Conservation (phyloP, 2,113 vertebrate genomes). For the Ochotona princeps region DNA sequence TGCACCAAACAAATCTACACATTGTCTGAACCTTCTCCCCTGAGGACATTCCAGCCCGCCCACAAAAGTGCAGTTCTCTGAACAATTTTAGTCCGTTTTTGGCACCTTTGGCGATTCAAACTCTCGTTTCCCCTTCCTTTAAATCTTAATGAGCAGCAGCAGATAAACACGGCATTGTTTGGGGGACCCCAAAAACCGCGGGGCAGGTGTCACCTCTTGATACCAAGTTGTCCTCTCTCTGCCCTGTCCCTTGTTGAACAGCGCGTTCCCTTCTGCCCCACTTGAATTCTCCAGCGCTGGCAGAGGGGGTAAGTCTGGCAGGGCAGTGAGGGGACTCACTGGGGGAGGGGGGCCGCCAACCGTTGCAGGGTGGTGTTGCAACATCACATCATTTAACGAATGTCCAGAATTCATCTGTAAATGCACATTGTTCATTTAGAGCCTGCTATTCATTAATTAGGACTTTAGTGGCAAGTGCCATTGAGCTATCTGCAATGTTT, state of each 20-base stretch:
- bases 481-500: slow-evolving; percentile 96
- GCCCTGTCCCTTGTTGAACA: not conserved
- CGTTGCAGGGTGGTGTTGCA: slow-evolving; percentile 87
- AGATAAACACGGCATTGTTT: slow-evolving; percentile 63
- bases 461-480: slow-evolving; percentile 95
- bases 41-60: slow-evolving; percentile 22
- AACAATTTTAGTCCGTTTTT: slow-evolving; percentile 45
- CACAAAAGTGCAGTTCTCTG: slow-evolving; percentile 41
- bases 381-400: slow-evolving; percentile 91
- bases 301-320: slow-evolving; percentile 73
- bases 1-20: slow-evolving; percentile 63
- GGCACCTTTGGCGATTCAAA: slow-evolving; percentile 64
- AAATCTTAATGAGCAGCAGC: slow-evolving; percentile 62
- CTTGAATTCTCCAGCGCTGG: slow-evolving; percentile 75
- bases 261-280: not conserved
- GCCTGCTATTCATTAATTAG: slow-evolving; percentile 97
- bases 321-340: slow-evolving; percentile 67
- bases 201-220: slow-evolving; percentile 77
- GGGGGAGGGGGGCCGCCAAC: slow-evolving; percentile 85
- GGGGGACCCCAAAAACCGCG: slow-evolving; percentile 66
- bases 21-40: not conserved
- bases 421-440: slow-evolving; percentile 92
- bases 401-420: slow-evolving; percentile 94
- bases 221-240: slow-evolving; percentile 51
- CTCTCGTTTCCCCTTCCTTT: not conserved